These are phyloP conservation scores for Lithophane ornitopus DNA, from an alignment of 2,888 invertebrate species.

Conservation along the genomic window DNA sequence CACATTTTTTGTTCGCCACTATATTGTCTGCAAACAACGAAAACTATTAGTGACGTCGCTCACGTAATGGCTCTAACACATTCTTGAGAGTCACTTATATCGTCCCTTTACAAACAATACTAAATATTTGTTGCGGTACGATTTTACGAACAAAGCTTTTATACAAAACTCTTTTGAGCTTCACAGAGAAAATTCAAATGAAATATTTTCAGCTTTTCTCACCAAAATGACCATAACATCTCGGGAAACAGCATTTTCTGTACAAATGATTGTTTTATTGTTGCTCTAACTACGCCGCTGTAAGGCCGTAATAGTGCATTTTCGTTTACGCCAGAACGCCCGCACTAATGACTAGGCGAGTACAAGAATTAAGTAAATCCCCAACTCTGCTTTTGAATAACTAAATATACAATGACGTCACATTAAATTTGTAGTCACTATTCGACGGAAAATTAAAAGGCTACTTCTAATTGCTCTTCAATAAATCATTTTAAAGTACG, in stretches of 20 bases:
- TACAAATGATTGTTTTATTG: slow-evolving; percentile 62
- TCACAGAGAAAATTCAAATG: slow-evolving; percentile 15
- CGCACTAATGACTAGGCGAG: slow-evolving; percentile 56
- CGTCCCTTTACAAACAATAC: slow-evolving; percentile 12
- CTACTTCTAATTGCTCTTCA: slow-evolving; percentile 8
- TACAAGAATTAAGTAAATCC: slow-evolving; percentile 53
- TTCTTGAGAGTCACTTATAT: slow-evolving; percentile 19
- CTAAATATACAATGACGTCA: slow-evolving; percentile 28
- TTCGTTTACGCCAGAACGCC: slow-evolving; percentile 50
- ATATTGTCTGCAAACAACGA: slow-evolving; percentile 52
- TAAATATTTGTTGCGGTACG: slow-evolving; percentile 7
- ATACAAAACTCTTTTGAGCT: slow-evolving; percentile 6
- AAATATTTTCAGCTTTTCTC: slow-evolving; percentile 35
- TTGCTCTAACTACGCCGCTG: slow-evolving; percentile 48
- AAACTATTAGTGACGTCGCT: slow-evolving; percentile 45
- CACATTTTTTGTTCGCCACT: slow-evolving; percentile 46
- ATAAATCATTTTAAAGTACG: slow-evolving; percentile 51
- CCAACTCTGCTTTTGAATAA: slow-evolving; percentile 24
- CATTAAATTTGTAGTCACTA: not conserved
- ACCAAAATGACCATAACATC: slow-evolving; percentile 39
- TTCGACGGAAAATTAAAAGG: not conserved
- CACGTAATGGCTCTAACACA: slow-evolving; percentile 31
- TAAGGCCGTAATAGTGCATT: slow-evolving; percentile 56
- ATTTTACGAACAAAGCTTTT: slow-evolving; percentile 5
- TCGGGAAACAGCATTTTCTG: slow-evolving; percentile 50